Evolutionary conservation across 2,888 invertebrate genomes (phyloP).

Genomic region (Rhingia campestris): DNA sequence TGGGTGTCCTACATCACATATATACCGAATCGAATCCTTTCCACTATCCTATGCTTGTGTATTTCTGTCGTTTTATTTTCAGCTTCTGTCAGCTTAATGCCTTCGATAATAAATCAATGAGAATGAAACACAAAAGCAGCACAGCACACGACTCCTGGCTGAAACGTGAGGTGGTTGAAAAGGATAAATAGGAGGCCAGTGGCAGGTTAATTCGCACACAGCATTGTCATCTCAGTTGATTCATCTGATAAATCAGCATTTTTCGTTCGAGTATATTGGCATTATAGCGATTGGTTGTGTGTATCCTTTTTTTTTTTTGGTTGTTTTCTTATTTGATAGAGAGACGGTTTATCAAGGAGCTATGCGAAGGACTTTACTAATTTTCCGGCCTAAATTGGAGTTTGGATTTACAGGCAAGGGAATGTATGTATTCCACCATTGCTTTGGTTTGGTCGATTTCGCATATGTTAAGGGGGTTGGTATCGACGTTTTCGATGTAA

Average conservation of each 20-base stretch:
- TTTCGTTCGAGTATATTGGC: conserved; percentile 19
- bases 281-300: conserved; percentile 5
- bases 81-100: conserved; percentile 71
- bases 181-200: conserved; percentile 59
- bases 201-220: conserved; percentile 71
- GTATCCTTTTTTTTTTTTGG: conserved; percentile 22
- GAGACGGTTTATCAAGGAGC: conserved; percentile 25
- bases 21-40: conserved; percentile 8
- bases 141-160: conserved; percentile 11
- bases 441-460: background rate
- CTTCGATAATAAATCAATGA: conserved; percentile 69
- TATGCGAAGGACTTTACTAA: conserved; percentile 53
- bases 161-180: conserved; percentile 29
- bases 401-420: conserved; percentile 32
- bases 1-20: background rate
- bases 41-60: background rate
- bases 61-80: conserved; percentile 62
- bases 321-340: conserved; percentile 14
- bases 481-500: conserved; percentile 49
- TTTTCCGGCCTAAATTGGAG: conserved; percentile 64
- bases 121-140: conserved; percentile 40
- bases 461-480: background rate
- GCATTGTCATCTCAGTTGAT: conserved; percentile 71
- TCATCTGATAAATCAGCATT: conserved; percentile 72
- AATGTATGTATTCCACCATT: background rate